Percentiles rank a stretch among this genome's conserved stretches.
These are phyloP conservation scores for Phocides pigmalion DNA, from an alignment of 1,140 invertebrate genomes.

Conservation along the genomic window DNA sequence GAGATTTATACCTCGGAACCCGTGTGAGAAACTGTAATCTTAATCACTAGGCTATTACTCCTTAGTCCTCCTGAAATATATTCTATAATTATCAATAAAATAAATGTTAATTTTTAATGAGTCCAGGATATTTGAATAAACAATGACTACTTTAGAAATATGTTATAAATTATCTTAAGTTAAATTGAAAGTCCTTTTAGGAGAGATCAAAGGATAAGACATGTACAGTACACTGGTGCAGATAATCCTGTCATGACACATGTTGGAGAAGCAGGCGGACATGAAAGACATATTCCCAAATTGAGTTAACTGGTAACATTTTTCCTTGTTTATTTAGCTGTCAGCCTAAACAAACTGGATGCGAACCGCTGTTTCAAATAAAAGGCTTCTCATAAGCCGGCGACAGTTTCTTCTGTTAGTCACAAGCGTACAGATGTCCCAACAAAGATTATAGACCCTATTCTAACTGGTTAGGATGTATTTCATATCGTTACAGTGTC, in stretches of 20 bases:
- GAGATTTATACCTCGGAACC: too few relatives aligned
- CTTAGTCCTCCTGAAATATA: too few relatives aligned
- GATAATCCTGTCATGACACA: not conserved
- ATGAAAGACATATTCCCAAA: conserved; percentile 20
- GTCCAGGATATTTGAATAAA: too few relatives aligned
- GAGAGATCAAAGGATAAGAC: not conserved
- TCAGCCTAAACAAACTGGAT: conserved; percentile 23
- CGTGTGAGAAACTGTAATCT: too few relatives aligned
- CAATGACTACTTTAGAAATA: too few relatives aligned
- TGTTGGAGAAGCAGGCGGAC: not conserved
- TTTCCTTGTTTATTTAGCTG: conserved; percentile 36
- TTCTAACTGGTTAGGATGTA: conserved; percentile 19
- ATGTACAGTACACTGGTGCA: not conserved
- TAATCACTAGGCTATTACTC: too few relatives aligned
- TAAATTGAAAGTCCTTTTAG: not conserved
- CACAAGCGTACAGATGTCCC: conserved; percentile 24
- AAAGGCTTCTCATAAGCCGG: conserved; percentile 53
- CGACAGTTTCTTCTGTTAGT: conserved; percentile 41
- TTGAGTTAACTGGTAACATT: conserved; percentile 27
- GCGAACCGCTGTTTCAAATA: conserved; percentile 45
- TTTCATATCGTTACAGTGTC: conserved; percentile 4
- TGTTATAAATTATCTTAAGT: too few relatives aligned
- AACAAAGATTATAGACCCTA: conserved; percentile 18
- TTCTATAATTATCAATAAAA: too few relatives aligned
- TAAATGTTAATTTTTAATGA: too few relatives aligned